These are phyloP conservation scores for Himalopsyche anomala DNA, from an alignment of 2,888 invertebrate genomes.

Conservation along the genomic window DNA sequence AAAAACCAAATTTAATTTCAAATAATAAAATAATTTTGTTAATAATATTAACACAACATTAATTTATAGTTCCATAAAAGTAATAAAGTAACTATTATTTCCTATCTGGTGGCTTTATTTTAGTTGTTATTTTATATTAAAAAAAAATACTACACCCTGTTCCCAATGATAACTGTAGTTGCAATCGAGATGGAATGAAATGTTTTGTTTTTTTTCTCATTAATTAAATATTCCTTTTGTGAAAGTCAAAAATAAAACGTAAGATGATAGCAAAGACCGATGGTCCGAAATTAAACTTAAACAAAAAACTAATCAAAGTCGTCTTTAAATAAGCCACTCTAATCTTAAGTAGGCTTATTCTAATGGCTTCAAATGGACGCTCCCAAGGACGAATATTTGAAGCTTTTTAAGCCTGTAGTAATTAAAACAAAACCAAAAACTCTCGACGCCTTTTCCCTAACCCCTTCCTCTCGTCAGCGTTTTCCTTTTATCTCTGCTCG, in stretches of 20 bases:
- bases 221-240: conserved; percentile 1
- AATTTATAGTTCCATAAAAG: too few species aligned
- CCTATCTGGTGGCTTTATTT: too few species aligned
- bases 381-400: conserved; percentile 43
- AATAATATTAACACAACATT: too few species aligned
- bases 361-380: conserved; percentile 53
- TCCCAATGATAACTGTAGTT: too few species aligned
- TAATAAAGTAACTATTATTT: too few species aligned
- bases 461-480: neutral
- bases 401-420: conserved; percentile 53
- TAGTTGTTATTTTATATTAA: too few species aligned
- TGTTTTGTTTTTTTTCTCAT: neutral
- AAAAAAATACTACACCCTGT: too few species aligned
- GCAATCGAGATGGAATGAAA: too few species aligned
- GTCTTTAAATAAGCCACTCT: conserved; percentile 63
- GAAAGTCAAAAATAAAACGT: conserved; percentile 24
- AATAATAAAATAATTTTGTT: too few species aligned
- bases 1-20: too few species aligned
- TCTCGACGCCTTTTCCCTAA: conserved; percentile 37
- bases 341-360: conserved; percentile 62
- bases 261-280: conserved; percentile 12
- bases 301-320: conserved; percentile 64
- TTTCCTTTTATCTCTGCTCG: conserved; percentile 41
- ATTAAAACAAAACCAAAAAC: conserved; percentile 62
- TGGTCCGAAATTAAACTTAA: conserved; percentile 55